A percentile compares a stretch with the other conserved stretches of the same genome.
Conservation (phyloP, 2,888 invertebrate genomes). For the Nebria salina region DNA sequence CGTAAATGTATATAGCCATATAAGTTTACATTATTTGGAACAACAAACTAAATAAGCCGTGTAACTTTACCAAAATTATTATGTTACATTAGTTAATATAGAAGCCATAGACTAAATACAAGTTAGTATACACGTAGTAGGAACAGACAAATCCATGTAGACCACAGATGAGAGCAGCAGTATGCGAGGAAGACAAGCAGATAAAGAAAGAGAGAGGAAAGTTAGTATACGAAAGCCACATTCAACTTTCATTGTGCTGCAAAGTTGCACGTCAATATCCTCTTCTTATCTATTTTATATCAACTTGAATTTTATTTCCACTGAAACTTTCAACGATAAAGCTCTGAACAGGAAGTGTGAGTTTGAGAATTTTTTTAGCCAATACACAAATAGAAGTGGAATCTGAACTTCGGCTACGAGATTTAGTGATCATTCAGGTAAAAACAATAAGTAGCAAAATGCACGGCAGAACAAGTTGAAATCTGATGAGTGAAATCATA, state of each 20-base stretch:
- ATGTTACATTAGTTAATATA: not conserved
- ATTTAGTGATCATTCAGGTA: not conserved
- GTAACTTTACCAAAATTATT: not conserved
- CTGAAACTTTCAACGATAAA: constrained; percentile 45
- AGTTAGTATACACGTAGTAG: not conserved
- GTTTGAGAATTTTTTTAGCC: constrained; percentile 36
- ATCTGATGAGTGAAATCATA: not conserved
- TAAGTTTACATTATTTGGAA: no score
- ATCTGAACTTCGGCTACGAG: not conserved
- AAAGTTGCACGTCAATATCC: constrained; percentile 43
- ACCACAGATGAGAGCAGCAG: not conserved
- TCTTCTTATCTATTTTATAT: constrained; percentile 46
- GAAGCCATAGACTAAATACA: constrained; percentile 1
- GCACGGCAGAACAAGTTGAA: not conserved
- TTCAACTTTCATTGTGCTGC: constrained; percentile 42
- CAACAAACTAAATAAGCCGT: not conserved
- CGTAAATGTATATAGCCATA: no score
- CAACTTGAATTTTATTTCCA: constrained; percentile 46
- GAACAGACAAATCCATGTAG: constrained; percentile 8
- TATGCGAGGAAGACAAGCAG: not conserved
- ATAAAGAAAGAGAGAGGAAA: constrained; percentile 4
- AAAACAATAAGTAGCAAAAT: not conserved
- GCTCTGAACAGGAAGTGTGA: constrained; percentile 41
- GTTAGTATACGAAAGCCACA: constrained; percentile 22
- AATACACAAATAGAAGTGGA: constrained; percentile 42